Evolutionary conservation across 2,797 vertebrate genomes (phyloP).

Genomic region (Syncerus caffer): DNA sequence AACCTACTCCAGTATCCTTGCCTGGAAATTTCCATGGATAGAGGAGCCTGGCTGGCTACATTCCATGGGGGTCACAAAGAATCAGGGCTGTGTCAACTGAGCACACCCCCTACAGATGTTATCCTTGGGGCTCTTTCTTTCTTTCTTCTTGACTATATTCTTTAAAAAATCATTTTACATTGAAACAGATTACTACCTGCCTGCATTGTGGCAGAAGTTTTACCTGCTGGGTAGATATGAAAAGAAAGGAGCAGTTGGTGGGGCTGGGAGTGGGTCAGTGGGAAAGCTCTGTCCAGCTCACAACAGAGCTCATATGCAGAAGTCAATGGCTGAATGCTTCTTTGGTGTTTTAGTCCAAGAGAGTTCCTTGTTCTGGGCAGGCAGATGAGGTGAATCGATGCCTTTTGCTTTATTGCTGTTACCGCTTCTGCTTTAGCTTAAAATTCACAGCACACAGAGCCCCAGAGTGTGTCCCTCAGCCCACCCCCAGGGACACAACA

Average conservation of each 20-base stretch:
- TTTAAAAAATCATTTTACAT: neutral
- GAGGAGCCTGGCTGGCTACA: neutral
- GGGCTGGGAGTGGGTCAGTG: neutral
- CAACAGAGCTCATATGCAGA: neutral
- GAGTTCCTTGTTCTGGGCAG: neutral
- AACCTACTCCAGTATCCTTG: neutral
- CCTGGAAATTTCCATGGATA: neutral
- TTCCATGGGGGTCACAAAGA: neutral
- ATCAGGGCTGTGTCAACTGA: neutral
- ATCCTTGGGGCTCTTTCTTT: neutral
- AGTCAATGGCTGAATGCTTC: neutral
- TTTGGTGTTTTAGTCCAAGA: neutral
- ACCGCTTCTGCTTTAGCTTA: neutral
- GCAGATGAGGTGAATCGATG: neutral
- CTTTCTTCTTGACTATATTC: neutral
- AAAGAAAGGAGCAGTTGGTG: neutral
- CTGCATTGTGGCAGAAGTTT: neutral
- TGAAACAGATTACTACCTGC: neutral
- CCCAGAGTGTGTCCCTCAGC: neutral
- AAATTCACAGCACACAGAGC: neutral
- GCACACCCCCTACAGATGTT: neutral
- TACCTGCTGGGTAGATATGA: neutral
- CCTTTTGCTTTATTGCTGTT: neutral
- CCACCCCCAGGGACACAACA: neutral
- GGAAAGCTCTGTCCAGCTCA: neutral